Base-by-base conservation (phyloP, 2,797 vertebrate species). In the Neostethus bicornis region DNA sequence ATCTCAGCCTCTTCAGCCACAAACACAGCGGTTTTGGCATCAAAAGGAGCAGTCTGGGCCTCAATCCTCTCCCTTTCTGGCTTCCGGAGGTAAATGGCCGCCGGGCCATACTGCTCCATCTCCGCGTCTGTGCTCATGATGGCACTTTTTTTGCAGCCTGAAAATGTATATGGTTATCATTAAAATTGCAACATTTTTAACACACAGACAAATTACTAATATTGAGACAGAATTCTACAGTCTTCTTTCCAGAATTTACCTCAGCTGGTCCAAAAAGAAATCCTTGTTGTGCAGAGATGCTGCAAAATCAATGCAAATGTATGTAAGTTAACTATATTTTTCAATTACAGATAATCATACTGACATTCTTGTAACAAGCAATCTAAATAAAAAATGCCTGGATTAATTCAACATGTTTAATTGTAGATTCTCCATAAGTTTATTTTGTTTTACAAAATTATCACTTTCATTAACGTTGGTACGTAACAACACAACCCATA, bases 1-100 rank as follows among this genome's bases (percentile, higher is more conserved):
- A 96, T 93, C 3, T 92, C 86, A 2, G 89, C 92, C 2, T 88
- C 54, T 47, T 93, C 93, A 11, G n/a, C n/a, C n/a, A n/a, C n/a
- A n/a, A n/a, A n/a, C n/a, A 75, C 3, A 0, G 96, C 95, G 0
- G 70, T 49, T 67, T 91, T 97, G 58, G 94, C 95, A 86, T 96
- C 95, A 51, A 97, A 97, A 1, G 95, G 94, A 48, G 81, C 76
- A 28, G 88, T 93, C 59, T 95, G 95, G 39, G 93, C 93, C 4
- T 92, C 95, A 50, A 86, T 86, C 46, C 95, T 92, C 60, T 97
- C 95, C 72, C 77, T 95, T 9, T 96, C 95, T 9, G 94, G 90
- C 41, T 96, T 97, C 1, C 94, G 85, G 72, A 97, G 94, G 43
- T 50, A 97, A 1, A 94, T 46, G 75, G 95, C 89, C 0, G 94